Conservation (phyloP, 2,888 invertebrate genomes). For the Spilosoma lubricipeda region DNA sequence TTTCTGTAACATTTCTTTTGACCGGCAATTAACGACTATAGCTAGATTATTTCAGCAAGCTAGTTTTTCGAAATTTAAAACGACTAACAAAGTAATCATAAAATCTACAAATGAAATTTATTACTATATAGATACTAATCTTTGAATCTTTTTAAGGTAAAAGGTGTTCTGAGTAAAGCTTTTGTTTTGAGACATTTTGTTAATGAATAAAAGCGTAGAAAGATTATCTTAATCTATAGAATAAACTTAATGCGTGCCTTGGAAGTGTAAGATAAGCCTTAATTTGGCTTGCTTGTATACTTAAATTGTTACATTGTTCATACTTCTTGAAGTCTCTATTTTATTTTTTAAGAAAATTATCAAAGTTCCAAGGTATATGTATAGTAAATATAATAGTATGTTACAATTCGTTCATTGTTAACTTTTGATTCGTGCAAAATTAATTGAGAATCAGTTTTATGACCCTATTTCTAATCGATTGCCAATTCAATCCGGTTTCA, state of each 20-base stretch:
- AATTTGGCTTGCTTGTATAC: background rate
- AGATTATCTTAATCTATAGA: background rate
- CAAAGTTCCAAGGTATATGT: background rate
- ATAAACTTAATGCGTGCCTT: background rate
- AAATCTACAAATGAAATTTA: background rate
- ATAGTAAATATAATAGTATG: background rate
- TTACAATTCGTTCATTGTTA: background rate
- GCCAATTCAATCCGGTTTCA: background rate
- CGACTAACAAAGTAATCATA: background rate
- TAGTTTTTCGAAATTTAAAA: background rate
- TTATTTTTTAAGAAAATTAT: background rate
- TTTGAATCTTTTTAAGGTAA: background rate
- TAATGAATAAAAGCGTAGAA: background rate
- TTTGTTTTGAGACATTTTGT: background rate
- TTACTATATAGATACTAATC: background rate
- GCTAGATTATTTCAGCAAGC: background rate
- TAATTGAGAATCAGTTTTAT: background rate
- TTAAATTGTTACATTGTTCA: background rate
- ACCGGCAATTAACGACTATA: background rate
- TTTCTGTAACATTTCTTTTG: background rate
- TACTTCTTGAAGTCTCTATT: background rate
- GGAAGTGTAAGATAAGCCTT: background rate
- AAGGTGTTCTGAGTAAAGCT: background rate
- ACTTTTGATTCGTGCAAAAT: background rate
- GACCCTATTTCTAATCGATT: constrained; percentile 4